Evolutionary conservation across 2,888 invertebrate species (phyloP).

Genomic region (Hirudinaria manillensis): DNA sequence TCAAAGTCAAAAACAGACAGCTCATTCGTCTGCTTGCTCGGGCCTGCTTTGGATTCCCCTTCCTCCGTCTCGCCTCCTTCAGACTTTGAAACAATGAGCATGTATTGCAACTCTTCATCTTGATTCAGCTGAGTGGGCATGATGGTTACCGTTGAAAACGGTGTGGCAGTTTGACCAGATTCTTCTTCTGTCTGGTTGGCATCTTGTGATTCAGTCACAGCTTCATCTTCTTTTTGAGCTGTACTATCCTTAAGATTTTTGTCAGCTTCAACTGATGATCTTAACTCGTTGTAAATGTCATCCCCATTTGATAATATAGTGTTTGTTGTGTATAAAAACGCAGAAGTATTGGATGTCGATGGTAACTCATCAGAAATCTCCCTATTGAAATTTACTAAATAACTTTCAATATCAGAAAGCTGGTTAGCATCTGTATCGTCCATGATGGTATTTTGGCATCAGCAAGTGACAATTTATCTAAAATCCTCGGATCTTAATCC

Average conservation of each 20-base stretch:
- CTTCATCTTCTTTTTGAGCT: constrained; percentile 41
- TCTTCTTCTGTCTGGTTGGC: constrained; percentile 39
- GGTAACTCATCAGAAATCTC: constrained; percentile 59
- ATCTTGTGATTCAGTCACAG: constrained; percentile 41
- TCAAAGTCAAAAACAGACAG: constrained; percentile 68
- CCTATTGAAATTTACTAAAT: constrained; percentile 74
- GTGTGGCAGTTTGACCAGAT: constrained; percentile 55
- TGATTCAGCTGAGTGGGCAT: constrained; percentile 71
- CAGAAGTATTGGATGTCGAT: constrained; percentile 19
- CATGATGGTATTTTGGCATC: constrained; percentile 5
- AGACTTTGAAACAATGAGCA: constrained; percentile 71
- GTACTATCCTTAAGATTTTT: constrained; percentile 38
- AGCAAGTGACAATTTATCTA: background rate
- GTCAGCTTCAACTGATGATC: constrained; percentile 16
- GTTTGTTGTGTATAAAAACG: constrained; percentile 23
- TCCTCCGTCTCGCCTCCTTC: constrained; percentile 55
- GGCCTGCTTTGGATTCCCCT: constrained; percentile 48
- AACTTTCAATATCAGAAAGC: constrained; percentile 67
- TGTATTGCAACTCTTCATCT: constrained; percentile 79
- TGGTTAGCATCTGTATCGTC: constrained; percentile 13
- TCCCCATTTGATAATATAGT: constrained; percentile 24
- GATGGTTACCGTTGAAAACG: constrained; percentile 74
- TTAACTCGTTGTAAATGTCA: constrained; percentile 10
- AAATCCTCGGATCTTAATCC: background rate
- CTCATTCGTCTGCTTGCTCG: constrained; percentile 47